Percentiles rank a stretch among this genome's conserved stretches.
These are phyloP conservation scores for Leguminivora glycinivorella DNA, from an alignment of 1,140 invertebrate species.

Conservation along the genomic window DNA sequence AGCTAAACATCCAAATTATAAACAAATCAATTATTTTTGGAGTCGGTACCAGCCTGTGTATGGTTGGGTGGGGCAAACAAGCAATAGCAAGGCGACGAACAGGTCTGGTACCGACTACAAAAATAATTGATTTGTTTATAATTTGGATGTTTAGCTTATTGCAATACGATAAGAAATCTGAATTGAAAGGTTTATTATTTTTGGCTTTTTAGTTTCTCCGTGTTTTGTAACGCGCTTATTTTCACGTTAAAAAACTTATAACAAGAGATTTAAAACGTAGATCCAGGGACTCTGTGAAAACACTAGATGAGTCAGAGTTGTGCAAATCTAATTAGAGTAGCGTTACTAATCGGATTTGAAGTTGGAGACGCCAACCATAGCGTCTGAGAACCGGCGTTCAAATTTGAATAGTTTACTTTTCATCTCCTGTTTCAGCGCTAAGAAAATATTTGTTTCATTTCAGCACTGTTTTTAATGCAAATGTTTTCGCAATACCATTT, in stretches of 20 bases:
- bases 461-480: neutral
- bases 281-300: neutral
- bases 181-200: no score
- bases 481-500: neutral
- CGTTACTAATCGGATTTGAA: conserved; percentile 12
- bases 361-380: neutral
- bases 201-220: no score
- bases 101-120: no score
- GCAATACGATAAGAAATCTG: no score
- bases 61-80: no score
- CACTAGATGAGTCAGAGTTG: conserved; percentile 1
- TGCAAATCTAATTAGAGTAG: conserved; percentile 15
- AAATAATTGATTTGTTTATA: no score
- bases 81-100: no score
- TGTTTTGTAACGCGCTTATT: no score
- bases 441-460: neutral
- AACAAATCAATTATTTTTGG: no score
- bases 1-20: no score
- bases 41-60: no score
- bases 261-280: neutral
- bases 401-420: neutral
- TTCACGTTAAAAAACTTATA: neutral
- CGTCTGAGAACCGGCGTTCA: neutral
- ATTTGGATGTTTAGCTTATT: no score
- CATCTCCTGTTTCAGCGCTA: neutral